These are phyloP conservation scores for Zoroaster sp. DNA, from an alignment of 53 echinoderm and acorn worm genomes.

Conservation along the genomic window DNA sequence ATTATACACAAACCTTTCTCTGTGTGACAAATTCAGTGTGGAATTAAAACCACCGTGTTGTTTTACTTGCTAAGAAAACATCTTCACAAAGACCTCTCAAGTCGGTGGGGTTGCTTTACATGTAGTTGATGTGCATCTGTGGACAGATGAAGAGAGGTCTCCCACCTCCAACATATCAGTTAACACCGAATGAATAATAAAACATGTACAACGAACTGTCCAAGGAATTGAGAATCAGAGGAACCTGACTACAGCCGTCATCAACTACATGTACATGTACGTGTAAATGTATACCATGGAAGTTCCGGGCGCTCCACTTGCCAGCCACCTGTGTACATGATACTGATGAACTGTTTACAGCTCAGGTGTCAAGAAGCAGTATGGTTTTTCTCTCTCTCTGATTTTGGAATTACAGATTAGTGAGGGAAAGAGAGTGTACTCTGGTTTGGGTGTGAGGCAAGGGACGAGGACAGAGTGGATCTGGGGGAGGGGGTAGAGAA, in stretches of 20 bases:
- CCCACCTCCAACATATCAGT: not conserved
- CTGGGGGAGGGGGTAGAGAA: too few relatives aligned
- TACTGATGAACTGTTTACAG: conserved; percentile 11
- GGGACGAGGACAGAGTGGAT: too few relatives aligned
- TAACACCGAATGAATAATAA: conserved; percentile 34
- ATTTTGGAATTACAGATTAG: not conserved
- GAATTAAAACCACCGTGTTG: too few relatives aligned
- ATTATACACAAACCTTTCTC: too few relatives aligned
- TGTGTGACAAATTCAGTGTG: too few relatives aligned
- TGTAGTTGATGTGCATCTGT: too few relatives aligned
- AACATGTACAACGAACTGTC: not conserved
- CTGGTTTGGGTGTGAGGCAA: not conserved
- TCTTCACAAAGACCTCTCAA: too few relatives aligned
- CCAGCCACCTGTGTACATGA: not conserved
- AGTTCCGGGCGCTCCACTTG: not conserved
- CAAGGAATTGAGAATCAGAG: not conserved
- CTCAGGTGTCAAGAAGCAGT: conserved; percentile 12
- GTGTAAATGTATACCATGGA: not conserved
- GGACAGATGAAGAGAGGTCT: not conserved
- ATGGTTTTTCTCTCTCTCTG: not conserved
- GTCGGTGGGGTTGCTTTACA: too few relatives aligned
- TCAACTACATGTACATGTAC: not conserved
- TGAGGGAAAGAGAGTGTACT: not conserved
- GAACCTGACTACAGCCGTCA: not conserved
- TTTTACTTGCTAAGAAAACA: too few relatives aligned